phyloP scores from a whole-genome alignment of 2,797 vertebrate genomes.

The Artibeus lituratus region DNA sequence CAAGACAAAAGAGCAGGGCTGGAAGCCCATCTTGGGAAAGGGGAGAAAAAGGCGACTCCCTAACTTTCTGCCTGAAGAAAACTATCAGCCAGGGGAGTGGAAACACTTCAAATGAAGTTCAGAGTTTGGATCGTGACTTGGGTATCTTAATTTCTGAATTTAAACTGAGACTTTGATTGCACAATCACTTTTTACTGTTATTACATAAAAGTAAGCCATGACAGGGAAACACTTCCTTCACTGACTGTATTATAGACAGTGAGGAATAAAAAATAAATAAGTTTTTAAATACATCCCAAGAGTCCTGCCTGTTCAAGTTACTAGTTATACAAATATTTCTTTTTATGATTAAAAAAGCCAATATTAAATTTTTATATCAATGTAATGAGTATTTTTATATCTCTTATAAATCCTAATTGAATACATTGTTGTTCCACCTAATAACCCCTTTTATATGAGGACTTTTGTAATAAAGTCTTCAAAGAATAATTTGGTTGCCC shows the following conservation, averaged over 20 bases:
- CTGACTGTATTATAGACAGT: not conserved
- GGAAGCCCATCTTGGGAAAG: not conserved
- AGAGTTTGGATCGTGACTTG: not conserved
- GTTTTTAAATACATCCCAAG: not conserved
- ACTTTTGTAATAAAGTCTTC: conserved; percentile 1
- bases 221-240: not conserved
- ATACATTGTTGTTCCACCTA: not conserved
- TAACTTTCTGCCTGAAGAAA: not conserved
- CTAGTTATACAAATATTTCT: not conserved
- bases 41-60: not conserved
- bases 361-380: conserved; percentile 24
- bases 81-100: not conserved
- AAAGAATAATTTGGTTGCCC: not conserved
- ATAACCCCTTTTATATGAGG: not conserved
- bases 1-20: not conserved
- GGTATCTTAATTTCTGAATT: not conserved
- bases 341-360: conserved; percentile 21
- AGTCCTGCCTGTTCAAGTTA: not conserved
- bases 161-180: not conserved
- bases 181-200: not conserved
- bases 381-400: conserved; percentile 25
- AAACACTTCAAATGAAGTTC: not conserved
- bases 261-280: not conserved
- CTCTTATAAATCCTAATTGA: not conserved
- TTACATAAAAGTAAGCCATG: not conserved